Evolutionary conservation across 2,888 invertebrate species (phyloP).

Genomic region (Dryomyza anilis): DNA sequence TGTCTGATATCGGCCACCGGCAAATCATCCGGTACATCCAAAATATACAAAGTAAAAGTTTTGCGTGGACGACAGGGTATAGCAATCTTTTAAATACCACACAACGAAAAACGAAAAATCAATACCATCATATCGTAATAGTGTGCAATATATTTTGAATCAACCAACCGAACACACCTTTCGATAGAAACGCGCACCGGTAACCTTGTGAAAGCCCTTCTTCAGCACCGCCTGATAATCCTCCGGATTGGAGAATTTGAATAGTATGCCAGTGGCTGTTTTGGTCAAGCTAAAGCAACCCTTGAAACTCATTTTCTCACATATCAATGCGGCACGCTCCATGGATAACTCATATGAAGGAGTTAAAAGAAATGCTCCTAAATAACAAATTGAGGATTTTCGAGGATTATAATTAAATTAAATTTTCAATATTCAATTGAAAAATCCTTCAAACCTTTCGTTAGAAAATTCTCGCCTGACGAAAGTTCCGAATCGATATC

Average conservation of each 20-base stretch:
- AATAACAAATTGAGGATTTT: slow-evolving; percentile 37
- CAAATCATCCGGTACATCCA: slow-evolving; percentile 82
- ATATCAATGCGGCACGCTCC: slow-evolving; percentile 84
- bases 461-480: slow-evolving; percentile 76
- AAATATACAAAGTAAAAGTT: slow-evolving; percentile 82
- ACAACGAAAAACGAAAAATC: background rate
- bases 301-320: slow-evolving; percentile 87
- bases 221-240: slow-evolving; percentile 86
- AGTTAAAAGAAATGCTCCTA: slow-evolving; percentile 80
- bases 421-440: background rate
- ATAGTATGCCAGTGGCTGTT: slow-evolving; percentile 86
- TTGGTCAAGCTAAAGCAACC: slow-evolving; percentile 85
- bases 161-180: slow-evolving; percentile 78
- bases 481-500: slow-evolving; percentile 83
- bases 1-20: slow-evolving; percentile 85
- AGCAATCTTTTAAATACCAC: slow-evolving; percentile 66
- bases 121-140: background rate
- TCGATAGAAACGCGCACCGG: slow-evolving; percentile 83
- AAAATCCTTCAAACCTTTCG: slow-evolving; percentile 69
- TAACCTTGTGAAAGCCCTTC: slow-evolving; percentile 86
- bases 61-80: slow-evolving; percentile 87
- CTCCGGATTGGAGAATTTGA: slow-evolving; percentile 85
- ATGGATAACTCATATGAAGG: slow-evolving; percentile 85
- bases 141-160: slow-evolving; percentile 62
- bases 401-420: background rate